Percentiles rank a stretch among this genome's conserved stretches.
Conservation (phyloP, 1,140 invertebrate genomes). For the Popillia japonica region DNA sequence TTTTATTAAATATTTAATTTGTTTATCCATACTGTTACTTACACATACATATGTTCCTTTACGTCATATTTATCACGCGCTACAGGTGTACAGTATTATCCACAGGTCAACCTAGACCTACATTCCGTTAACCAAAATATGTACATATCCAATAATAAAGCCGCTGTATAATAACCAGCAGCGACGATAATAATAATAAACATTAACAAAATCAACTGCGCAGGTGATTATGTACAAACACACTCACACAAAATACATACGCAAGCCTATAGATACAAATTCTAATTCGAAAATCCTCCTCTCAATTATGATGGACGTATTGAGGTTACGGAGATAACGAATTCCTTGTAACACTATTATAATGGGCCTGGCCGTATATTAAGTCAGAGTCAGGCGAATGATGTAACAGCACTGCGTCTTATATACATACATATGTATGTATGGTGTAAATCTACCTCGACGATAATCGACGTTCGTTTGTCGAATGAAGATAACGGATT, state of each 20-base stretch:
- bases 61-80: constrained; percentile 4
- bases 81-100: not conserved
- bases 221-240: constrained; percentile 1
- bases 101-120: constrained; percentile 3
- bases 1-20: no score
- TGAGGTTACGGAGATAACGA: constrained; percentile 40
- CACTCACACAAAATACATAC: not conserved
- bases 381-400: constrained; percentile 8
- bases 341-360: constrained; percentile 35
- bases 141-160: not conserved
- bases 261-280: not conserved
- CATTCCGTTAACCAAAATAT: not conserved
- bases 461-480: not conserved
- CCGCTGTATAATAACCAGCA: not conserved
- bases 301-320: constrained; percentile 40
- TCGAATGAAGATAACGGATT: not conserved
- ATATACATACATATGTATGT: not conserved
- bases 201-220: constrained; percentile 18
- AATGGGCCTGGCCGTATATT: constrained; percentile 25
- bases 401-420: not conserved
- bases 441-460: not conserved
- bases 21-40: not conserved
- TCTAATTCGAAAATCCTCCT: constrained; percentile 25
- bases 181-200: constrained; percentile 10
- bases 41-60: not conserved